These are phyloP conservation scores for Pseudomyrmex concolor DNA, from an alignment of 1,140 invertebrate genomes.

Conservation along the genomic window DNA sequence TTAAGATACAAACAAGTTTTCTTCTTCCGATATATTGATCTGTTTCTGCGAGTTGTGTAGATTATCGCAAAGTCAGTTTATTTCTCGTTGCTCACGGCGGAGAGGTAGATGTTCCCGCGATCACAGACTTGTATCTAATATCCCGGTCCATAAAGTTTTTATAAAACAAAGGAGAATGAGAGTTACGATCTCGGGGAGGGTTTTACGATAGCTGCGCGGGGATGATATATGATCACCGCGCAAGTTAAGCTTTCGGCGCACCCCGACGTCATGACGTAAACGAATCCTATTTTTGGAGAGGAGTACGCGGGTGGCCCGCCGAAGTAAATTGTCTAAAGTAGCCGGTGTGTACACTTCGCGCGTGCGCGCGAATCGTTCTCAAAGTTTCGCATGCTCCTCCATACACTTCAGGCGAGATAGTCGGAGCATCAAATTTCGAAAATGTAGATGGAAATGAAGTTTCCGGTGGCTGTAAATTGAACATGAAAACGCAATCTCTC, in stretches of 20 bases:
- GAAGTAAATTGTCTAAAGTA: slow-evolving; percentile 57
- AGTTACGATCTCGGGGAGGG: slow-evolving; percentile 26
- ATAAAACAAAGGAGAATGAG: slow-evolving; percentile 62
- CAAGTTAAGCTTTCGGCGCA: slow-evolving; percentile 71
- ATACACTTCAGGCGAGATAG: neutral
- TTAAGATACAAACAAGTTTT: slow-evolving; percentile 10
- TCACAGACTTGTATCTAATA: slow-evolving; percentile 63
- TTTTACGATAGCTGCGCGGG: neutral
- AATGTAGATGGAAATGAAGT: slow-evolving; percentile 7
- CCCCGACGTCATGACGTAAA: slow-evolving; percentile 41
- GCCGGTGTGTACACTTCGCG: neutral
- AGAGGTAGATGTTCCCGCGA: neutral
- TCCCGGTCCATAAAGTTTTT: slow-evolving; percentile 65
- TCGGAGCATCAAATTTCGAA: slow-evolving; percentile 8
- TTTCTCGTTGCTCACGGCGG: neutral
- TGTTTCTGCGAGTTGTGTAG: neutral
- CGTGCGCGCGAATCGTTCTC: neutral
- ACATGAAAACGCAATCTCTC: slow-evolving; percentile 46
- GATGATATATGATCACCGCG: slow-evolving; percentile 69
- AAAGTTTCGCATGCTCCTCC: slow-evolving; percentile 10
- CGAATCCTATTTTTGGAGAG: slow-evolving; percentile 56
- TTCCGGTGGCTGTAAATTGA: neutral
- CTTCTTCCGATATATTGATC: slow-evolving; percentile 17
- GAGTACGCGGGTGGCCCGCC: neutral
- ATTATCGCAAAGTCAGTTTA: slow-evolving; percentile 38